A percentile compares a stretch with the other conserved stretches of the same genome.
These are phyloP conservation scores for Nixonia krombeini DNA, from an alignment of 1,140 invertebrate genomes.

Conservation along the genomic window DNA sequence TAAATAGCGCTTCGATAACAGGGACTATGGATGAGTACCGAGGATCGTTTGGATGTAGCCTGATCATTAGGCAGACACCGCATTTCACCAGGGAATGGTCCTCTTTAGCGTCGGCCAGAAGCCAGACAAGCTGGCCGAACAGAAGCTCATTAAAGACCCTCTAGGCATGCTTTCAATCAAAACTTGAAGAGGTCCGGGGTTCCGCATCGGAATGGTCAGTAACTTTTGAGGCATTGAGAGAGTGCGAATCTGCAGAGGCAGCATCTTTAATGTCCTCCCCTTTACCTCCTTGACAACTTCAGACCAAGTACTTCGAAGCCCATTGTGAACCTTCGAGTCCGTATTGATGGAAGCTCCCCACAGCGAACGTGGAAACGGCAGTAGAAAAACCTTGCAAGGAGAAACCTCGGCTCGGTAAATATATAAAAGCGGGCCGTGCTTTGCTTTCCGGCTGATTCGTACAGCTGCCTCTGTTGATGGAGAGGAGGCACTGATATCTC, in stretches of 20 bases:
- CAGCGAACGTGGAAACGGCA: background rate
- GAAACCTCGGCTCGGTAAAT: background rate
- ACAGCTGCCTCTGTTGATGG: background rate
- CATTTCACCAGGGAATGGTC: constrained; percentile 11
- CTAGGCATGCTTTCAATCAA: constrained; percentile 11
- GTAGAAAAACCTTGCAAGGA: background rate
- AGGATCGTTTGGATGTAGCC: constrained; percentile 1
- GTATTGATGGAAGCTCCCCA: background rate
- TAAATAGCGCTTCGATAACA: constrained; percentile 15
- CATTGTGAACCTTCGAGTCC: background rate
- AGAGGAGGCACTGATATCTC: background rate
- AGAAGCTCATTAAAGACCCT: constrained; percentile 15
- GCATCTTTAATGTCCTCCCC: background rate
- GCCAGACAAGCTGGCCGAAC: constrained; percentile 1
- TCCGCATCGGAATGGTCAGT: constrained; percentile 4
- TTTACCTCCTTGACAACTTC: constrained; percentile 7
- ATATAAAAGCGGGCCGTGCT: too few species aligned
- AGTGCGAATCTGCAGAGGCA: background rate
- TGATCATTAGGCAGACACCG: constrained; percentile 30
- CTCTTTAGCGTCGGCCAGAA: constrained; percentile 19
- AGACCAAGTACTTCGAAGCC: background rate
- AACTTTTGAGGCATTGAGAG: background rate
- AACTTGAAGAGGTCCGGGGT: constrained; percentile 9
- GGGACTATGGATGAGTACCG: constrained; percentile 15
- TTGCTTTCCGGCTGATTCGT: too few species aligned